Percentiles rank a stretch among this genome's conserved stretches.
phyloP scores from a whole-genome alignment of 2,113 vertebrate genomes.

The Microtus richardsoni region DNA sequence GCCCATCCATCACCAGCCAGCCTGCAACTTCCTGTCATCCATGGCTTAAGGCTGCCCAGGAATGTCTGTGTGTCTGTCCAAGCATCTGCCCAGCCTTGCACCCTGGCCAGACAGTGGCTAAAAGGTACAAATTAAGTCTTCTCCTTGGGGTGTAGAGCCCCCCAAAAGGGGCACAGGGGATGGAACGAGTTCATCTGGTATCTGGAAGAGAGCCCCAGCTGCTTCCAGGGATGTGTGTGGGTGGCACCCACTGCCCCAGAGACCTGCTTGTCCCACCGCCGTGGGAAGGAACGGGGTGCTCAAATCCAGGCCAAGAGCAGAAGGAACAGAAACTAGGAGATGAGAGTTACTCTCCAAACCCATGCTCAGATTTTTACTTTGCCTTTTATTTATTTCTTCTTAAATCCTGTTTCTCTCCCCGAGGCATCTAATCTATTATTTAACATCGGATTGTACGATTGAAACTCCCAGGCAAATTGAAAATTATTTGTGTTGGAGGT shows the following conservation, averaged over 20 bases:
- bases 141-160: neutral
- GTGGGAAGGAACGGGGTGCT: rapidly evolving
- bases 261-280: neutral
- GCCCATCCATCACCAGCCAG: neutral
- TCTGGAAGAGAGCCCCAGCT: neutral
- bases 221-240: neutral
- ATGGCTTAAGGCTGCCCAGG: neutral
- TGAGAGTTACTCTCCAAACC: neutral
- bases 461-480: conserved; percentile 81
- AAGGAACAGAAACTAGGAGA: neutral
- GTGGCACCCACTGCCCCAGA: neutral
- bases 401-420: conserved; percentile 81
- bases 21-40: too few species aligned
- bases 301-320: neutral
- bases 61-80: neutral
- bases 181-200: neutral
- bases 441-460: conserved; percentile 79
- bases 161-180: too few species aligned
- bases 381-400: conserved; percentile 83
- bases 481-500: conserved; percentile 74
- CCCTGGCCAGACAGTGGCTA: rapidly evolving
- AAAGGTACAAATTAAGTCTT: neutral
- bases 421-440: conserved; percentile 82
- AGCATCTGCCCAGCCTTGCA: neutral
- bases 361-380: conserved; percentile 73